Base-by-base conservation (phyloP, 2,113 vertebrate species). In the Callipepla squamata region DNA sequence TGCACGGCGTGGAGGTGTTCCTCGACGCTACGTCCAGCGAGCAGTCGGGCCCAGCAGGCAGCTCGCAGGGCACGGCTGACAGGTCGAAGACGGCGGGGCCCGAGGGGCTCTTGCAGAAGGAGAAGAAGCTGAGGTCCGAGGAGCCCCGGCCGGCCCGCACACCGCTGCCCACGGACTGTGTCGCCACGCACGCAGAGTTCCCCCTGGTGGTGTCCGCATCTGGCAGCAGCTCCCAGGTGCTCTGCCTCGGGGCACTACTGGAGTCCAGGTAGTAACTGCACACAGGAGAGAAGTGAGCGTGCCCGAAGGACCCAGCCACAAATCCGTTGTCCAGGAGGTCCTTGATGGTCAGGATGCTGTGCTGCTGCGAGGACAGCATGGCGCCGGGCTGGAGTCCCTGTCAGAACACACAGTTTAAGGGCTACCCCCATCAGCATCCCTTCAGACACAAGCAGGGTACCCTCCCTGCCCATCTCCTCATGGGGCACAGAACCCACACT, bases 251-350 rank as follows among this genome's bases (percentile, higher is more conserved):
- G 69, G 67, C 12, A 8, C 21, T 80, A 75, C 70, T 80, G 0
- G 32, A 55, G 32, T 95, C 85, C 32, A 5, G 20, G 18, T 93
- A 93, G 4, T 91, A 92, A 48, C 28, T 89, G 42, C 2, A 0
- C 34, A 85, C 50, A 25, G 93, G 82, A 83, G 85, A 94, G 23
- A 76, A 87, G 20, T 13, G 21, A 26, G 11, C n/a, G 0, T 72
- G 40, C 50, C 80, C 80, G n/a, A 89, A 91, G n/a, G 58, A 42
- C 7, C 28, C 17, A 0, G 85, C 87, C 73, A 97, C 82, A 78
- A 97, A 97, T 1, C 74, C 96, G 1, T 85, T 95, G 51, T 97
- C 95, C 22, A 97, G 84, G 42, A 96, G 45, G 48, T 97, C 96
- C 42, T 89, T 96, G 62, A 91, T 32, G 8, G 90, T 91, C 44